A percentile compares a stretch with the other conserved stretches of the same genome.
phyloP scores from a whole-genome alignment of 2,797 vertebrate species.

The Molossus alvarezi region DNA sequence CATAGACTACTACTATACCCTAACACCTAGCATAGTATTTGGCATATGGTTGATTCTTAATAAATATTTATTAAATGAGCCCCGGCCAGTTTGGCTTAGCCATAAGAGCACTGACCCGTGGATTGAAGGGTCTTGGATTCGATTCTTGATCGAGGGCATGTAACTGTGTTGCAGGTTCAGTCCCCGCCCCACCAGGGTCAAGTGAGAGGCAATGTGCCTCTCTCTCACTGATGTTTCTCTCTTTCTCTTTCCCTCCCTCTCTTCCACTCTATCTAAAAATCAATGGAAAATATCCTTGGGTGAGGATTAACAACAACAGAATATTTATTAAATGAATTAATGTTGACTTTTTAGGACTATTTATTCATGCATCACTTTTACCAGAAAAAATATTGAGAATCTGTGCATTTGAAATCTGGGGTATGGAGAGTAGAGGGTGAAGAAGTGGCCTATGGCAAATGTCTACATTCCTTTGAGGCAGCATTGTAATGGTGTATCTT shows the following conservation, averaged over 20 bases:
- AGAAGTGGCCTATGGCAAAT: not conserved
- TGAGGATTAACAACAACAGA: not conserved
- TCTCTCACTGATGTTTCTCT: too few relatives aligned
- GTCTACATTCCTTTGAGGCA: not conserved
- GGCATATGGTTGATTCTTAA: not conserved
- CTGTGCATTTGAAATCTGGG: not conserved
- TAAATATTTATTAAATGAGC: constrained; percentile 19
- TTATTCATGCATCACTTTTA: not conserved
- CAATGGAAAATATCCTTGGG: too few relatives aligned
- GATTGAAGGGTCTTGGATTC: too few relatives aligned
- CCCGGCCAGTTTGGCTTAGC: too few relatives aligned
- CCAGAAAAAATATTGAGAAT: not conserved
- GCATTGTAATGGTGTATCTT: not conserved
- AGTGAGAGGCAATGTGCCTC: too few relatives aligned
- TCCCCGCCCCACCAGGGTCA: too few relatives aligned
- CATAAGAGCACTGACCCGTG: too few relatives aligned
- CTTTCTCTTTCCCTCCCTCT: too few relatives aligned
- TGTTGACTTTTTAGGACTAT: not conserved
- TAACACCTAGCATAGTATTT: not conserved
- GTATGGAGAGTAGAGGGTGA: not conserved
- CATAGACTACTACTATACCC: not conserved
- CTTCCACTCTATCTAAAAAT: too few relatives aligned
- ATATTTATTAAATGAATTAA: constrained; percentile 1
- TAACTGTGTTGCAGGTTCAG: too few relatives aligned
- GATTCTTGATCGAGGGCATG: too few relatives aligned